A percentile compares a stretch with the other conserved stretches of the same genome.
Evolutionary conservation across 2,113 vertebrate species (phyloP).

Genomic region (Labrus mixtus): DNA sequence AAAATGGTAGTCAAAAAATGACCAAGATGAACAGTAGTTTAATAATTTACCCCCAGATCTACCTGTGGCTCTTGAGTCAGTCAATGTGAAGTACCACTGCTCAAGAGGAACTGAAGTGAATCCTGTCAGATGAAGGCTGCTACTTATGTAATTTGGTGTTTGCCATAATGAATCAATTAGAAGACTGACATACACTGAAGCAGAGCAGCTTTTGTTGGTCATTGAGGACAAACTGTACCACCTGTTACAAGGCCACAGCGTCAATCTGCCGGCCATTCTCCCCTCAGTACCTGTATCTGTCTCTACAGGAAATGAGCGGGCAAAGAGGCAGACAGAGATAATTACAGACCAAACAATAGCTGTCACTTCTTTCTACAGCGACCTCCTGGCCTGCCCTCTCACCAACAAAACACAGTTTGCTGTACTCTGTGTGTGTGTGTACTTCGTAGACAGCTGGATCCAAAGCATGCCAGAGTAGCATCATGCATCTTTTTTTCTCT

Average conservation of each 20-base stretch:
- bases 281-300: constrained; percentile 28
- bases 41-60: too few species aligned
- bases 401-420: constrained; percentile 32
- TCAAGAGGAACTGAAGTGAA: background rate
- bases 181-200: constrained; percentile 1
- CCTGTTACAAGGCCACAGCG: constrained; percentile 54
- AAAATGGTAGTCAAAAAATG: too few species aligned
- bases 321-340: constrained; percentile 63
- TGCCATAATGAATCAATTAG: constrained; percentile 2
- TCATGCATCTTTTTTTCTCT: constrained; percentile 31
- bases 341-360: constrained; percentile 71
- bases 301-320: constrained; percentile 64
- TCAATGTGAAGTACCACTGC: too few species aligned
- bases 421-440: constrained; percentile 43
- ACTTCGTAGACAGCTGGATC: constrained; percentile 39
- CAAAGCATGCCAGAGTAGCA: constrained; percentile 14
- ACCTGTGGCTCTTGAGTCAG: too few species aligned
- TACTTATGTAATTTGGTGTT: background rate
- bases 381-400: constrained; percentile 57
- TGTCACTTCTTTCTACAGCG: constrained; percentile 54
- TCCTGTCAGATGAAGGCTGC: background rate
- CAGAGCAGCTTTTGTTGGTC: constrained; percentile 48
- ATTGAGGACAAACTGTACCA: constrained; percentile 62
- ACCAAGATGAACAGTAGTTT: too few species aligned
- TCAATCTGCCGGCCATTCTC: constrained; percentile 35